Percentiles rank a stretch among this genome's conserved stretches.
Evolutionary conservation across 1,140 invertebrate species (phyloP).

Genomic region (Leptonema lineaticorne): DNA sequence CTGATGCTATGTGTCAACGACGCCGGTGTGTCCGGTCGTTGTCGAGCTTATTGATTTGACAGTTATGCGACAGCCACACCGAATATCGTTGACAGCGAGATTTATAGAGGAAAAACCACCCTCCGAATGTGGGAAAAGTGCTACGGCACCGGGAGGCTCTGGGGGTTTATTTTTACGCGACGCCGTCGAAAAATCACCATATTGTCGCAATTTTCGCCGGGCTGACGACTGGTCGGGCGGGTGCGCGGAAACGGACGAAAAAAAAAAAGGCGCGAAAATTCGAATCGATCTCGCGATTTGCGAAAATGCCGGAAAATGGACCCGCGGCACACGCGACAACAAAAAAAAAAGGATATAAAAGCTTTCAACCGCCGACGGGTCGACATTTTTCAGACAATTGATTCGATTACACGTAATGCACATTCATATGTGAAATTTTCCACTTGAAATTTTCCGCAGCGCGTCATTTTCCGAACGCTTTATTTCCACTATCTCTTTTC

Average conservation of each 20-base stretch:
- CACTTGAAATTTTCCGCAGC: background rate
- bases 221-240: background rate
- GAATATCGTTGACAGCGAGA: constrained; percentile 36
- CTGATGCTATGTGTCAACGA: background rate
- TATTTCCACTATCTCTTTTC: background rate
- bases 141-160: no score
- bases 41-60: constrained; percentile 37
- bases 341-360: background rate
- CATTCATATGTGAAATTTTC: constrained; percentile 20
- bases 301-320: background rate
- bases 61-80: constrained; percentile 37
- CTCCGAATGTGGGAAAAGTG: background rate
- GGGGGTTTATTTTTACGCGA: background rate
- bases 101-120: constrained; percentile 24
- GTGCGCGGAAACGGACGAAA: background rate
- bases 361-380: background rate
- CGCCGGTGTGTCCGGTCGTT: constrained; percentile 1
- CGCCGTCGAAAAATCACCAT: constrained; percentile 6
- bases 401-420: constrained; percentile 23
- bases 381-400: constrained; percentile 21
- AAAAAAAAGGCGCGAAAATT: background rate
- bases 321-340: background rate
- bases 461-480: background rate
- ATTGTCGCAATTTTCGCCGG: background rate
- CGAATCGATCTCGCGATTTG: background rate